A percentile compares a stretch with the other conserved stretches of the same genome.
phyloP scores from a whole-genome alignment of 2,797 vertebrate species.

The Callimico goeldii region DNA sequence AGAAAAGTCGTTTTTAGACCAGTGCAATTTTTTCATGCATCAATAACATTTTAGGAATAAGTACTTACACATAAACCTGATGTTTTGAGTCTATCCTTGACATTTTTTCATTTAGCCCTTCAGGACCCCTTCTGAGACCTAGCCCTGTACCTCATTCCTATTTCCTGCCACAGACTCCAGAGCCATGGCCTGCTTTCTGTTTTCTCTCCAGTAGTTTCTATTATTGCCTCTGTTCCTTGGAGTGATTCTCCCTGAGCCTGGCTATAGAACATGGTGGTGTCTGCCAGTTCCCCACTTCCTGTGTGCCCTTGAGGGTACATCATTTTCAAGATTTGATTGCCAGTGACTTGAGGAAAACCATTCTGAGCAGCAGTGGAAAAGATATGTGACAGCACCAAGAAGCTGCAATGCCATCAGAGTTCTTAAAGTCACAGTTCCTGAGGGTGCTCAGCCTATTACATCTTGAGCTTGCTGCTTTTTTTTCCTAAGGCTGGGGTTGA shows the following conservation, averaged over 20 bases:
- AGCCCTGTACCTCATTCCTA: neutral
- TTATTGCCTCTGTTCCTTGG: neutral
- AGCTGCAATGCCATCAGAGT: neutral
- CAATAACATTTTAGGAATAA: neutral
- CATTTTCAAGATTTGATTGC: neutral
- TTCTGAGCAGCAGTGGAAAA: neutral
- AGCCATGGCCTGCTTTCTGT: neutral
- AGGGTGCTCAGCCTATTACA: neutral
- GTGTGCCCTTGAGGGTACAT: neutral
- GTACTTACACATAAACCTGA: neutral
- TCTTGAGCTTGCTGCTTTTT: neutral
- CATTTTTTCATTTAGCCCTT: neutral
- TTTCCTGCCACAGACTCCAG: neutral
- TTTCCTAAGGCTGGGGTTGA: neutral
- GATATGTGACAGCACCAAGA: neutral
- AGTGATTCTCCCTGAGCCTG: neutral
- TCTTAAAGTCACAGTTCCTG: neutral
- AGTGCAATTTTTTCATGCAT: neutral
- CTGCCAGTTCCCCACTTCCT: neutral
- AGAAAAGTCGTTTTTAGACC: neutral
- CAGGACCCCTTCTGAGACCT: neutral
- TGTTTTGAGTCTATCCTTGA: neutral
- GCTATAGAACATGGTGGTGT: neutral
- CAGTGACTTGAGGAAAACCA: neutral
- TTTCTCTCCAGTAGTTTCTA: neutral